Conservation (phyloP, 2,888 invertebrate species). For the Argynnis bischoffii region DNA sequence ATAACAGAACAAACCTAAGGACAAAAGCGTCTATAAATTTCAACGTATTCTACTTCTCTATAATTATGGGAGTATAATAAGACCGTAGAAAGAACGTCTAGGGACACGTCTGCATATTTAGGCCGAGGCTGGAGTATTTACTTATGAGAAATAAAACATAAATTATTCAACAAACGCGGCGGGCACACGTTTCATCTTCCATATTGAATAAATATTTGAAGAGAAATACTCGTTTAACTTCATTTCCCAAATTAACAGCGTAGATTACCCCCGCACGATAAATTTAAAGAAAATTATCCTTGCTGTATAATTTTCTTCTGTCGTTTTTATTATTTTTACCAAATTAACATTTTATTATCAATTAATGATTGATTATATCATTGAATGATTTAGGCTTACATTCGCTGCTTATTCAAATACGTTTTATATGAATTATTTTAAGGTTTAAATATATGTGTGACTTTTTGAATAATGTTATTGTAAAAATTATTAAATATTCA, state of each 20-base stretch:
- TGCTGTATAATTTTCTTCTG: conserved; percentile 27
- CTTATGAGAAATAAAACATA: conserved; percentile 67
- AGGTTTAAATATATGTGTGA: background rate
- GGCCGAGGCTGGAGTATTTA: conserved; percentile 45
- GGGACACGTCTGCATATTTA: conserved; percentile 30
- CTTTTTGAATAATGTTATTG: background rate
- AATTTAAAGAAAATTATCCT: conserved; percentile 41
- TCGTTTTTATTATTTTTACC: conserved; percentile 32
- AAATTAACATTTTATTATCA: conserved; percentile 31
- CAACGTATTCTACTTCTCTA: background rate
- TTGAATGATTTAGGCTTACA: background rate
- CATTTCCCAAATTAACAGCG: conserved; percentile 62
- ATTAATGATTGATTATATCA: too few species aligned
- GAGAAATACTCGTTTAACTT: conserved; percentile 58
- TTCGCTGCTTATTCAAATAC: background rate
- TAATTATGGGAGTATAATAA: conserved; percentile 11
- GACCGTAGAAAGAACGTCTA: conserved; percentile 17
- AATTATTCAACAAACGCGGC: conserved; percentile 71
- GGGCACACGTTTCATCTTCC: conserved; percentile 67
- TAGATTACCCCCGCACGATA: conserved; percentile 49
- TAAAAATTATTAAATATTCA: background rate
- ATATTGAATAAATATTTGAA: conserved; percentile 66
- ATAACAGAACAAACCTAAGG: background rate
- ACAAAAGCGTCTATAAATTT: background rate
- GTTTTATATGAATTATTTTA: background rate